Evolutionary conservation across 2,888 invertebrate genomes (phyloP).

Genomic region (Leptopterna dolabrata): DNA sequence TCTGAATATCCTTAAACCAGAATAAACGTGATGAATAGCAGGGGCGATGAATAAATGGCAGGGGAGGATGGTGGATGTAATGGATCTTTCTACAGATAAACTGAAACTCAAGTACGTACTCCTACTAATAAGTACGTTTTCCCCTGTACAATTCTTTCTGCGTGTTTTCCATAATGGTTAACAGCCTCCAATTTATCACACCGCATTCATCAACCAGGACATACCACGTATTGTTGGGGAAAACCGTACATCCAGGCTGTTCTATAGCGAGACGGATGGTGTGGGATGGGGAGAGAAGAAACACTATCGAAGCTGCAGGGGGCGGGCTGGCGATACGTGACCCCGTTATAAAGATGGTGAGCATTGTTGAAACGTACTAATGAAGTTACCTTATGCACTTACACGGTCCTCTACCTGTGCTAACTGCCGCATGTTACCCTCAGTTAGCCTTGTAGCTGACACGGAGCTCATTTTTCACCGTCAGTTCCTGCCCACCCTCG

Average conservation of each 20-base stretch:
- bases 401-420: conserved; percentile 35
- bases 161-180: neutral
- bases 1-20: no score
- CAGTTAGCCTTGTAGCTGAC: conserved; percentile 30
- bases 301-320: conserved; percentile 3
- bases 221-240: neutral
- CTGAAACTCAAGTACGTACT: no score
- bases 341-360: conserved; percentile 28
- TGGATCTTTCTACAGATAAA: no score
- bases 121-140: neutral
- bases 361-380: conserved; percentile 11
- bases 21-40: no score
- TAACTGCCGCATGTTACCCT: conserved; percentile 27
- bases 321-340: neutral
- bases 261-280: neutral
- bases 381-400: conserved; percentile 38
- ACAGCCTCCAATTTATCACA: neutral
- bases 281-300: neutral
- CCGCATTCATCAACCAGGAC: neutral
- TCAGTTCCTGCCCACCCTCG: neutral
- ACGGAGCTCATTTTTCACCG: conserved; percentile 35
- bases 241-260: neutral
- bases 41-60: no score
- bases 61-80: no score
- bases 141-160: neutral